Evolutionary conservation across 2,797 vertebrate genomes (phyloP).

Genomic region (Pseudomugil gertrudae): DNA sequence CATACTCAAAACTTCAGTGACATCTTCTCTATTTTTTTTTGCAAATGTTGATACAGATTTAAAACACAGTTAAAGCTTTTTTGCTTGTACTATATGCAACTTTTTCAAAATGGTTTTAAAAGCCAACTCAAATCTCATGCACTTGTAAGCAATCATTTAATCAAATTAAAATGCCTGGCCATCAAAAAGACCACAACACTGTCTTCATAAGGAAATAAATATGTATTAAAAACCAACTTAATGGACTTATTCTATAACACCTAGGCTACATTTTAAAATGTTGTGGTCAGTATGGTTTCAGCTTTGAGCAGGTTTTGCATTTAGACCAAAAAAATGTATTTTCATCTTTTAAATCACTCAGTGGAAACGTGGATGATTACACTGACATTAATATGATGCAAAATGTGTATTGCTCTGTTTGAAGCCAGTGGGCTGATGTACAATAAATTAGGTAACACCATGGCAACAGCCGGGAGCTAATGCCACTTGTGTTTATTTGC

Average conservation of each 20-base stretch:
- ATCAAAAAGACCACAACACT: slow-evolving; percentile 22
- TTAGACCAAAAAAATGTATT: slow-evolving; percentile 19
- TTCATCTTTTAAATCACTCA: slow-evolving; percentile 51
- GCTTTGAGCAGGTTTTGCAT: slow-evolving; percentile 15
- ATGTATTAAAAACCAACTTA: neutral
- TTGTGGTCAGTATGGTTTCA: slow-evolving; percentile 13
- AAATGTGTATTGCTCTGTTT: slow-evolving; percentile 53
- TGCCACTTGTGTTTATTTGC: slow-evolving; percentile 59
- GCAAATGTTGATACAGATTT: neutral
- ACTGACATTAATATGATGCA: slow-evolving; percentile 62
- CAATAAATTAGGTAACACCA: slow-evolving; percentile 76
- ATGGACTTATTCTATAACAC: slow-evolving; percentile 11
- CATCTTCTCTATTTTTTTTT: neutral
- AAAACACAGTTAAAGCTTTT: neutral
- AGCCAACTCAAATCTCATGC: neutral
- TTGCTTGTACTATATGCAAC: neutral
- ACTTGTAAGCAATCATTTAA: neutral
- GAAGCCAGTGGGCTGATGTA: slow-evolving; percentile 69
- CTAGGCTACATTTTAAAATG: neutral
- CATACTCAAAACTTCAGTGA: neutral
- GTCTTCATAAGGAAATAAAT: slow-evolving; percentile 14
- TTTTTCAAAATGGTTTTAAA: neutral
- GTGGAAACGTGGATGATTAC: slow-evolving; percentile 70
- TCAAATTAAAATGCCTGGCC: slow-evolving; percentile 15
- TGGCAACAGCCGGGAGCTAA: slow-evolving; percentile 68